A percentile compares a stretch with the other conserved stretches of the same genome.
These are phyloP conservation scores for Rallus limicola DNA, from an alignment of 2,113 vertebrate species.

Conservation along the genomic window DNA sequence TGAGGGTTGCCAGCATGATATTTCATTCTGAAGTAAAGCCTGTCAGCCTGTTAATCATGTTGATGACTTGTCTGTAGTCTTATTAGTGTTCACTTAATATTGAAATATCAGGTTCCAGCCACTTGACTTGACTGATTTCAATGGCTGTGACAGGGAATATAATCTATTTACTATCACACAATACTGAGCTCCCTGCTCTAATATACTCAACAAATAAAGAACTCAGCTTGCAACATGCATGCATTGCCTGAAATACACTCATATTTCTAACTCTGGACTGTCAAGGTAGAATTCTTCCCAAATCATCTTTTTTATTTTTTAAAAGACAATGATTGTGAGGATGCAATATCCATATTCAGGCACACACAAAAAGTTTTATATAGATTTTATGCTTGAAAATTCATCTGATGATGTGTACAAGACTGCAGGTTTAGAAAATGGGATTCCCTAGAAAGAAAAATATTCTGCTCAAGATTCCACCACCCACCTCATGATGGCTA, in stretches of 20 bases:
- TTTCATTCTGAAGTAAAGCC: neutral
- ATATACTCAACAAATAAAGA: neutral
- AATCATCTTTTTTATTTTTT: neutral
- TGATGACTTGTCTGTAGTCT: neutral
- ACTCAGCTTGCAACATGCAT: neutral
- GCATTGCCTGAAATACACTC: neutral
- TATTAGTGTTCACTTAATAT: neutral
- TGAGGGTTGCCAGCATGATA: neutral
- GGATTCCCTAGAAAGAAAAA: neutral
- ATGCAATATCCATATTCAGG: neutral
- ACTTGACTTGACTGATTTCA: constrained; percentile 21
- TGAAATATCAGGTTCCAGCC: constrained; percentile 14
- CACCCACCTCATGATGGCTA: neutral
- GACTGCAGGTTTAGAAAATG: neutral
- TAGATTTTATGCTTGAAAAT: neutral
- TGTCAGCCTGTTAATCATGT: neutral
- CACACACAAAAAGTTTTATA: neutral
- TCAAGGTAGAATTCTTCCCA: neutral
- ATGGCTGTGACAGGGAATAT: neutral
- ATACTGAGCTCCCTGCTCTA: neutral
- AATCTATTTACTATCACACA: neutral
- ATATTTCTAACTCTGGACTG: neutral
- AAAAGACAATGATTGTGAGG: neutral
- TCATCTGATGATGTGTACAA: neutral
- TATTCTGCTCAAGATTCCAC: neutral